Evolutionary conservation across 2,113 vertebrate species (phyloP).

Genomic region (Grammomys surdaster): DNA sequence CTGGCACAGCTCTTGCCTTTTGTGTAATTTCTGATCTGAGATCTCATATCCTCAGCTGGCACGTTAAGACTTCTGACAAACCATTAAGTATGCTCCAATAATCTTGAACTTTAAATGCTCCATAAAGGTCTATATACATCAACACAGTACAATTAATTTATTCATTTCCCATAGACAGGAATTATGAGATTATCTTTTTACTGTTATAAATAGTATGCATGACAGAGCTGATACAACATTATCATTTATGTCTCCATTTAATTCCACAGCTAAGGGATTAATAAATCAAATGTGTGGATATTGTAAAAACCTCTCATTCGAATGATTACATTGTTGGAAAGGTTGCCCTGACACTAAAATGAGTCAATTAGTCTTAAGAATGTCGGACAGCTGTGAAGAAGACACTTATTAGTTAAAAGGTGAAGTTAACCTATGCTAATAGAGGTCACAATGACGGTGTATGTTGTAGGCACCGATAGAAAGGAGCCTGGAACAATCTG

Average conservation of each 20-base stretch:
- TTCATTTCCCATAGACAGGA: background rate
- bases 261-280: constrained; percentile 35
- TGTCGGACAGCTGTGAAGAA: background rate
- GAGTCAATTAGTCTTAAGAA: constrained; percentile 31
- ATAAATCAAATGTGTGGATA: background rate
- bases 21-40: background rate
- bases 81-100: constrained; percentile 24
- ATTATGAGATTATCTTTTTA: constrained; percentile 8
- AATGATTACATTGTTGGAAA: constrained; percentile 1
- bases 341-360: background rate
- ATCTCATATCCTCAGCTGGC: background rate
- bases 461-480: background rate
- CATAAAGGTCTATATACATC: background rate
- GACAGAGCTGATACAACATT: background rate
- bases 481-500: background rate
- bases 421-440: background rate
- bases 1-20: background rate
- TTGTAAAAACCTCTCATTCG: background rate
- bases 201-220: background rate
- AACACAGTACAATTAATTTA: background rate
- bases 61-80: background rate
- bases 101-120: constrained; percentile 33
- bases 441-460: background rate
- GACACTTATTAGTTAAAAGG: constrained; percentile 2
- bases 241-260: constrained; percentile 4